Evolutionary conservation across 2,113 vertebrate genomes (phyloP), one percentile per base, ranked within the genome.

Genomic region (Thamnophis sirtalis): DNA sequence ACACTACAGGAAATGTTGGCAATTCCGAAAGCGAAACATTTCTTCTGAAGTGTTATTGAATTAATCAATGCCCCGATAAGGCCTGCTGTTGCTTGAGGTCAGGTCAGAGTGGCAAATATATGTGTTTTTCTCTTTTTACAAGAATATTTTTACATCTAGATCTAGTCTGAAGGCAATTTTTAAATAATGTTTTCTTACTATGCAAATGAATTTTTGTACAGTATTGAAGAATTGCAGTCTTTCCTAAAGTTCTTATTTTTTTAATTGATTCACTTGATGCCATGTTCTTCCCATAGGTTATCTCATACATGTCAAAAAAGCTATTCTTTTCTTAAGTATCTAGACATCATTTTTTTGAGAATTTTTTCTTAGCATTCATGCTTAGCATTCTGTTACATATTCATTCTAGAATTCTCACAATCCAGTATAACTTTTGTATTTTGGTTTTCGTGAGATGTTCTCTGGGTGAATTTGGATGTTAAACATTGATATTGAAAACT

Each of bases 11-110:
- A 89, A 86, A 86, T 93, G 50, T 55, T 73, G 90, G 80, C 84
- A 56, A 84, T 89, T 86, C 50, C 89, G 92, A 73, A 89, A 91
- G 87, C 24, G 87, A 89, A 63, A 91, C 87, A 86, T 86, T 93
- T 89, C 85, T 80, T 91, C 56, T 91, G 90, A 80, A 86, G 58
- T 50, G 9, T 85, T 80, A 50, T 49, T 63, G 38, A 91, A 89
- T 89, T 26, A 89, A 91, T 91, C 68, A 89, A 43, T 89, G 85
- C 49, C 63, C 49, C 17, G 49, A 38, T 88, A 89, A 89, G 38
- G 87, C 33, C 68, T 91, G 86, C 15, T 84, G 19, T 80, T 85
- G 33, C 49, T 49, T 3, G 49, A 84, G 22, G 86, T 17, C 63
- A 60, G 26, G 19, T 17, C 54, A 60, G 49, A 26, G 26, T 88